Conservation (phyloP, 2,797 vertebrate species). For the Gymnocypris eckloni region DNA sequence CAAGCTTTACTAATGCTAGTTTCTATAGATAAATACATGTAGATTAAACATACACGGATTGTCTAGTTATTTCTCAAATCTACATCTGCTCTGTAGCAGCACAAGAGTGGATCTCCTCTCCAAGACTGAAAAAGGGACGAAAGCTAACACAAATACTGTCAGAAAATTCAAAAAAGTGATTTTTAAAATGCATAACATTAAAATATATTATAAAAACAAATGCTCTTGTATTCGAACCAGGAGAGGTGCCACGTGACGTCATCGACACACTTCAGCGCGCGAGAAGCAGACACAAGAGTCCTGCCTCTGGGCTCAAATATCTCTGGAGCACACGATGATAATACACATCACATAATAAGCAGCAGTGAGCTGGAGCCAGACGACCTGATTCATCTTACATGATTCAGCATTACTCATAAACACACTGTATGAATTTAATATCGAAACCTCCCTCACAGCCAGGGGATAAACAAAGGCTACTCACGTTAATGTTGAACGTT, state of each 20-base stretch:
- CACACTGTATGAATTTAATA: constrained; percentile 11
- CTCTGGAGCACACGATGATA: not conserved
- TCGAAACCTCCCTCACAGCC: not conserved
- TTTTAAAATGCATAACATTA: too few relatives aligned
- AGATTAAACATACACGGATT: not conserved
- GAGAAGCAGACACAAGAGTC: not conserved
- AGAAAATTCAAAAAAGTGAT: not conserved
- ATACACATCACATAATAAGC: constrained; percentile 27
- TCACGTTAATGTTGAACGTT: not conserved
- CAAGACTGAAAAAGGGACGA: not conserved
- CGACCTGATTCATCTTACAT: constrained; percentile 1
- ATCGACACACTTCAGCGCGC: constrained; percentile 38
- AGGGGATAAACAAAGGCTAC: not conserved
- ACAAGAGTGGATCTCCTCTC: not conserved
- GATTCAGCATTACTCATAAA: constrained; percentile 40
- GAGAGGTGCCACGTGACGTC: constrained; percentile 32
- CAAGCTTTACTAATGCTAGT: not conserved
- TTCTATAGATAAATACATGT: not conserved
- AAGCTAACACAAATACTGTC: not conserved
- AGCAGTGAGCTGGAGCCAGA: constrained; percentile 16
- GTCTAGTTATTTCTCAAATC: not conserved
- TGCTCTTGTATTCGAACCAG: not conserved
- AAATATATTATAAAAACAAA: not conserved
- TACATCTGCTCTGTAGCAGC: not conserved
- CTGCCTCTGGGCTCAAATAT: constrained; percentile 18